Conservation (phyloP, 2,113 vertebrate species). For the Dasyurus viverrinus region DNA sequence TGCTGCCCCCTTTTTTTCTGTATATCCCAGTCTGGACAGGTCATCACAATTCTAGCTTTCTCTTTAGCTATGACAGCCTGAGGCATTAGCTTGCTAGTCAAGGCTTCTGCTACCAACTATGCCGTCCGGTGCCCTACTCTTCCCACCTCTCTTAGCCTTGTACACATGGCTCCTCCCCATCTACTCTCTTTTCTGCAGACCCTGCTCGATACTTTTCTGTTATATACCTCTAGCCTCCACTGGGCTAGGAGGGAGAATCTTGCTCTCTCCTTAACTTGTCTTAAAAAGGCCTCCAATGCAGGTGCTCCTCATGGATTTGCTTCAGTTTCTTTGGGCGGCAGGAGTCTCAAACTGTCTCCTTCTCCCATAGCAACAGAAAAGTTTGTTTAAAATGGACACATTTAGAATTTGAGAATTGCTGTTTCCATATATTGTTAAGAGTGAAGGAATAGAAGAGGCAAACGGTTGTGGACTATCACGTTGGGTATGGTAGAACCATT, state of each 20-base stretch:
- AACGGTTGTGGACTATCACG: constrained; percentile 26
- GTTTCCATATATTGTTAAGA: constrained; percentile 13
- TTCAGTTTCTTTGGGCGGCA: not conserved
- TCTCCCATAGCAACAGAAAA: not conserved
- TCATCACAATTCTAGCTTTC: not conserved
- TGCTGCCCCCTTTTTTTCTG: not conserved
- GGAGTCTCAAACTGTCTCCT: not conserved
- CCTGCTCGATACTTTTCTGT: not conserved
- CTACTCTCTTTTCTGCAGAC: not conserved
- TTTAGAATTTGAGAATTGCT: constrained; percentile 26
- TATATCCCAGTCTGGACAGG: not conserved
- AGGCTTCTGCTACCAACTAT: not conserved
- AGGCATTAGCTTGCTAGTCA: not conserved
- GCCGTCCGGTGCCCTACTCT: not conserved
- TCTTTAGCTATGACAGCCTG: not conserved
- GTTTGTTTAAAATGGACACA: constrained; percentile 20
- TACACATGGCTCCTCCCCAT: not conserved
- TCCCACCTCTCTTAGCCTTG: not conserved
- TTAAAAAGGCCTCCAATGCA: not conserved
- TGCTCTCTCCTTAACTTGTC: not conserved
- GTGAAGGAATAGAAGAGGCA: constrained; percentile 10
- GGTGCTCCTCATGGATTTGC: not conserved
- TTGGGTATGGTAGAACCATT: constrained; percentile 9
- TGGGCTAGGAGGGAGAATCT: not conserved
- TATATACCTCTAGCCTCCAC: not conserved